phyloP scores from a whole-genome alignment of 2,797 vertebrate genomes.

The Caiman crocodilus region DNA sequence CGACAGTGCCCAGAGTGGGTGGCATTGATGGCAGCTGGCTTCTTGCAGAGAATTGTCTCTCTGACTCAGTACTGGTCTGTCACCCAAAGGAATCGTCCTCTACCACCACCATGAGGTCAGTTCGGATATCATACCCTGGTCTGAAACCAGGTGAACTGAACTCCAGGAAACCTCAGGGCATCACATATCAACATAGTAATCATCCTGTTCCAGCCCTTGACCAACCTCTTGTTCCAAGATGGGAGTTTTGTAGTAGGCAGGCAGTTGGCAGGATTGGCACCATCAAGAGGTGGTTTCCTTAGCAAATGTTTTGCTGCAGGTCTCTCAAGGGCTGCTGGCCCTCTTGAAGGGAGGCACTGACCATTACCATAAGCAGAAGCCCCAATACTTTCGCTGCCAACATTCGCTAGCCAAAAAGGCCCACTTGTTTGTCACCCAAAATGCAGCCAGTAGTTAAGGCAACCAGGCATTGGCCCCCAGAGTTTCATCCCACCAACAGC shows the following conservation, averaged over 20 bases:
- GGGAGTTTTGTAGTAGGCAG: not conserved
- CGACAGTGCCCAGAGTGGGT: not conserved
- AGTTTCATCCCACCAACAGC: not conserved
- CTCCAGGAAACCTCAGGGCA: not conserved
- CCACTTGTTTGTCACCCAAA: accelerated
- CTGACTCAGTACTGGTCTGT: not conserved
- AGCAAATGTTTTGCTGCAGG: slow-evolving; percentile 6
- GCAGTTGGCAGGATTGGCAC: slow-evolving; percentile 18
- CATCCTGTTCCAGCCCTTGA: slow-evolving; percentile 22
- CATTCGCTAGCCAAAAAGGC: accelerated
- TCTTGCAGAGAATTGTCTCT: not conserved
- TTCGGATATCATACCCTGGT: not conserved
- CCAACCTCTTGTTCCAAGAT: not conserved
- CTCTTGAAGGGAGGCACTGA: not conserved
- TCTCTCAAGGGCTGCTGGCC: slow-evolving; percentile 27
- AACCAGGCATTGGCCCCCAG: not conserved
- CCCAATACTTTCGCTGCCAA: not conserved
- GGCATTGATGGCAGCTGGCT: not conserved
- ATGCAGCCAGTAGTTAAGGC: accelerated
- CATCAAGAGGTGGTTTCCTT: slow-evolving; percentile 15
- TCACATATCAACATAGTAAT: not conserved
- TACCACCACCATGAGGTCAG: not conserved
- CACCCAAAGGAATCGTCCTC: not conserved
- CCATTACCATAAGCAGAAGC: not conserved
- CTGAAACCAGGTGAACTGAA: not conserved